phyloP scores from a whole-genome alignment of 92 coral and sea anemone species.

The Heteractis magnifica region DNA sequence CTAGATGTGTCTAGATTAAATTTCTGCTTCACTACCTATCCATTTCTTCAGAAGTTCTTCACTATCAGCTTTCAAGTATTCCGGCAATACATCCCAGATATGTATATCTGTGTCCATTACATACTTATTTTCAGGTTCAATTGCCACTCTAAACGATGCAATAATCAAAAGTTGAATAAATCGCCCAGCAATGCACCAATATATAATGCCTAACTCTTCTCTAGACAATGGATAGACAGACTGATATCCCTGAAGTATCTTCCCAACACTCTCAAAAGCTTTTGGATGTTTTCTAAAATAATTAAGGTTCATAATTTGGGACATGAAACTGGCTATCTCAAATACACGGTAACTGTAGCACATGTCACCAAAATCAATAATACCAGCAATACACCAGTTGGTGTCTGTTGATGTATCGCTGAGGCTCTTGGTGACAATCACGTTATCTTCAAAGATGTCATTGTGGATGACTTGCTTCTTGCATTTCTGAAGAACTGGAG shows the following conservation, averaged over 20 bases:
- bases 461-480: slow-evolving; percentile 68
- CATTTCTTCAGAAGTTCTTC: slow-evolving; percentile 7
- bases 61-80: neutral
- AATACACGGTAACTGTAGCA: slow-evolving; percentile 53
- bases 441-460: slow-evolving; percentile 54
- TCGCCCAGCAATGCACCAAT: slow-evolving; percentile 65
- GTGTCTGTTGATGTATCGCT: too few species aligned
- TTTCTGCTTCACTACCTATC: neutral
- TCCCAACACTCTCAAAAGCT: slow-evolving; percentile 20
- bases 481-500: slow-evolving; percentile 29
- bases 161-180: slow-evolving; percentile 41
- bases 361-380: slow-evolving; percentile 72
- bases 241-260: slow-evolving; percentile 59
- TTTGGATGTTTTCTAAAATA: slow-evolving; percentile 19
- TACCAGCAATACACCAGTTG: neutral
- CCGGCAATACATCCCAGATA: slow-evolving; percentile 16
- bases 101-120: neutral
- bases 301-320: slow-evolving; percentile 36
- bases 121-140: slow-evolving; percentile 65
- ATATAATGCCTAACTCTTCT: slow-evolving; percentile 34
- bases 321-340: slow-evolving; percentile 70
- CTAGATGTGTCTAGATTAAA: neutral
- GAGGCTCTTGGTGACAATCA: slow-evolving; percentile 25
- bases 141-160: slow-evolving; percentile 34
- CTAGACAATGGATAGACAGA: slow-evolving; percentile 26